These are phyloP conservation scores for Helicoverpa assulta DNA, from an alignment of 2,888 invertebrate species.

Conservation along the genomic window DNA sequence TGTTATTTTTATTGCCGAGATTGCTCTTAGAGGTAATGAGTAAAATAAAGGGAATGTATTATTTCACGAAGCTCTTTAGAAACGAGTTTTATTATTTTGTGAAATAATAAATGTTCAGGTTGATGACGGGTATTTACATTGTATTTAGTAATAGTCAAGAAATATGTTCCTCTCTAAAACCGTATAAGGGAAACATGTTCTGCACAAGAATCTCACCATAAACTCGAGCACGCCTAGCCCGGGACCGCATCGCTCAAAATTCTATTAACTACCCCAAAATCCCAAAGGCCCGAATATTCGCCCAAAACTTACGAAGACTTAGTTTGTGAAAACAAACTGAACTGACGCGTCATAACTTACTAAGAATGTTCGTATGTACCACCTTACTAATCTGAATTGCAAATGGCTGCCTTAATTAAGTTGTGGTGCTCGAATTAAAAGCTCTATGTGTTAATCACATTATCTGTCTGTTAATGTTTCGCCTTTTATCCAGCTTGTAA, in stretches of 20 bases:
- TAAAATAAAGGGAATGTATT: slow-evolving; percentile 36
- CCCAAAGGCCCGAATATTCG: slow-evolving; percentile 41
- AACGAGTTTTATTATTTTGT: not conserved
- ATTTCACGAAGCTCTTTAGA: slow-evolving; percentile 6
- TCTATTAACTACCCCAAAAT: slow-evolving; percentile 52
- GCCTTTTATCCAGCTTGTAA: slow-evolving; percentile 35
- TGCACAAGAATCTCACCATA: slow-evolving; percentile 10
- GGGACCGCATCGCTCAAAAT: slow-evolving; percentile 43
- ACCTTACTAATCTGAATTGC: slow-evolving; percentile 70
- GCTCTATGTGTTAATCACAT: slow-evolving; percentile 71
- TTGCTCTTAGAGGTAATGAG: slow-evolving; percentile 36
- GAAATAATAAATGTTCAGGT: too few relatives aligned
- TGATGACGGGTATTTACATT: not conserved
- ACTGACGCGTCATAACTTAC: slow-evolving; percentile 50
- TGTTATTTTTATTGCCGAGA: slow-evolving; percentile 50
- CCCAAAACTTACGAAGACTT: slow-evolving; percentile 46
- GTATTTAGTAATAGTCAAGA: not conserved
- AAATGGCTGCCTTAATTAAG: slow-evolving; percentile 75
- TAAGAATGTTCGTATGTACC: slow-evolving; percentile 54
- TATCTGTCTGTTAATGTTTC: slow-evolving; percentile 61
- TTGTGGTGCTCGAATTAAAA: slow-evolving; percentile 68
- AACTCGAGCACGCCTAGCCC: slow-evolving; percentile 31
- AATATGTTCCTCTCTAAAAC: not conserved
- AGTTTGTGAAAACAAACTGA: slow-evolving; percentile 57
- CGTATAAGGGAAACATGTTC: not conserved